phyloP scores from a whole-genome alignment of 2,797 vertebrate genomes.

The Perodicticus potto region DNA sequence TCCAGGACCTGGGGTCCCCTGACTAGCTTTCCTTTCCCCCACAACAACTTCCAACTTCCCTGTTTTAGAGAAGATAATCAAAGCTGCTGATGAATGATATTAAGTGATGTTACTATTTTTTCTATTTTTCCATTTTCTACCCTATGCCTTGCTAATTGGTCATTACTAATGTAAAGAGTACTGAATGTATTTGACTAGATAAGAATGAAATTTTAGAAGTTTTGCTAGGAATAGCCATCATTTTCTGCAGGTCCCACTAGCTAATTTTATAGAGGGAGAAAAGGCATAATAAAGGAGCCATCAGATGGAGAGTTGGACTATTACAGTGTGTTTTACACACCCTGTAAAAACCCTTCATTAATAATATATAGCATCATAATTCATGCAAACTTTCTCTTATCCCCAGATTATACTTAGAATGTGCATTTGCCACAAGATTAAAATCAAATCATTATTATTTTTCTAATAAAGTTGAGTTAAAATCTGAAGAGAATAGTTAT shows the following conservation, averaged over 20 bases:
- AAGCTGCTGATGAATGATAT: not conserved
- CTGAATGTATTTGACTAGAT: not conserved
- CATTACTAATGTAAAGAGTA: conserved; percentile 28
- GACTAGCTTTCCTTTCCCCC: not conserved
- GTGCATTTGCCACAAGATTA: not conserved
- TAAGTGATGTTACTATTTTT: not conserved
- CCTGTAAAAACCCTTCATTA: not conserved
- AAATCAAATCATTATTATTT: conserved; percentile 26
- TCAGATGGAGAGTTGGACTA: not conserved
- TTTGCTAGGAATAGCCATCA: not conserved
- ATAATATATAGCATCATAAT: not conserved
- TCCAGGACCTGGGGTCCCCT: too few species aligned
- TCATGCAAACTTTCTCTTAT: not conserved
- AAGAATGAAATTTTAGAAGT: conserved; percentile 23
- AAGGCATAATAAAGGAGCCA: not conserved
- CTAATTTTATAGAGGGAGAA: not conserved
- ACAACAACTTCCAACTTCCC: not conserved
- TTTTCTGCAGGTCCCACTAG: not conserved
- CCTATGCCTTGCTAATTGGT: conserved; percentile 25
- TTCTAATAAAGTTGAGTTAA: conserved; percentile 47
- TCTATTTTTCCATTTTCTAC: conserved; percentile 20
- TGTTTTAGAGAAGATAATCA: not conserved
- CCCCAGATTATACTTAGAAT: not conserved
- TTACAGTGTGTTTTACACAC: not conserved
- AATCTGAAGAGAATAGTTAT: conserved; percentile 18